Evolutionary conservation across 2,797 vertebrate genomes (phyloP).

Genomic region (Leuciscus waleckii): DNA sequence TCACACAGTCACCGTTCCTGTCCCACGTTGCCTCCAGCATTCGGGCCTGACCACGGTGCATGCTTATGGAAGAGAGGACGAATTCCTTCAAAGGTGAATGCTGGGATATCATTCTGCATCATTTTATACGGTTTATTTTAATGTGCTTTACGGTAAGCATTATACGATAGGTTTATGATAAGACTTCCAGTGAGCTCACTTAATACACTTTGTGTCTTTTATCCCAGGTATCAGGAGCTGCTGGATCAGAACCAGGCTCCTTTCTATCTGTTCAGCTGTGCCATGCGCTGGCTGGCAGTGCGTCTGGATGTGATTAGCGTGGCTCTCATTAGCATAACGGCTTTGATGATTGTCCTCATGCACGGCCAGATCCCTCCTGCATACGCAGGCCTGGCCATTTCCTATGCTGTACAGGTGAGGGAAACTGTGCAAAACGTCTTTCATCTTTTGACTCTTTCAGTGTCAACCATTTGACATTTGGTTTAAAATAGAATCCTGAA

Average conservation of each 20-base stretch:
- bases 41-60: conserved; percentile 90
- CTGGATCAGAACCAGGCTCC: conserved; percentile 91
- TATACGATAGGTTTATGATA: background rate
- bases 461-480: background rate
- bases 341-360: conserved; percentile 92
- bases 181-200: background rate
- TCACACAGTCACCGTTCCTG: conserved; percentile 89
- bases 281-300: conserved; percentile 92
- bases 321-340: conserved; percentile 87
- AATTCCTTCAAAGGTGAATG: conserved; percentile 85
- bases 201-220: conserved; percentile 16
- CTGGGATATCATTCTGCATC: background rate
- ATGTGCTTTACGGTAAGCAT: background rate
- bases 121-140: background rate
- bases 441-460: background rate
- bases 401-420: conserved; percentile 89
- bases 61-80: conserved; percentile 86
- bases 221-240: conserved; percentile 86
- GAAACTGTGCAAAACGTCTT: background rate
- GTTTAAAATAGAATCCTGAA: background rate
- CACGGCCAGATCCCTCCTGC: conserved; percentile 88
- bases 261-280: conserved; percentile 90
- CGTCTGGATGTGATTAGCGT: conserved; percentile 91
- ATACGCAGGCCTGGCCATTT: conserved; percentile 90
- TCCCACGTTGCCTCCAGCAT: conserved; percentile 93